Evolutionary conservation across 2,113 vertebrate species (phyloP).

Genomic region (Phrynocephalus versicolor): DNA sequence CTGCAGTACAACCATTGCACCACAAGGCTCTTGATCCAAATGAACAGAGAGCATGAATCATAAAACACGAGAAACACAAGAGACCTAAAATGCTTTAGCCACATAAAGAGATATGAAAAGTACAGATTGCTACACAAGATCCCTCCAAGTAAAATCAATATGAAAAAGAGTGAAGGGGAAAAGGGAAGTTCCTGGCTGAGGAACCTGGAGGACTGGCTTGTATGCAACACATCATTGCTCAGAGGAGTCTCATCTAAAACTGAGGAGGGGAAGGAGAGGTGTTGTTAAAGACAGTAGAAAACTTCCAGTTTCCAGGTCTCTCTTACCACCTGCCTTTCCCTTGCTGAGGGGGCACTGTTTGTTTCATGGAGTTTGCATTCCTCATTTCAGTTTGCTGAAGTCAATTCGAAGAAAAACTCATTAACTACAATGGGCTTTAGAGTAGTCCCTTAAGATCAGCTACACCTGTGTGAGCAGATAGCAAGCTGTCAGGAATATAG

Average conservation of each 20-base stretch:
- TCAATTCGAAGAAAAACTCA: constrained; percentile 7
- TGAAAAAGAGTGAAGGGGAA: too few species aligned
- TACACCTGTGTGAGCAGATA: background rate
- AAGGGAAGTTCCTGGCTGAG: too few species aligned
- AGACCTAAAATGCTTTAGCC: too few species aligned
- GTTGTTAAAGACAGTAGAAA: background rate
- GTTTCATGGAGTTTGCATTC: background rate
- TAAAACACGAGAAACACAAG: too few species aligned
- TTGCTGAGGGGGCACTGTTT: background rate
- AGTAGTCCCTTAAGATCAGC: constrained; percentile 1
- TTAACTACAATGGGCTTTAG: background rate
- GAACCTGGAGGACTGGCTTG: background rate
- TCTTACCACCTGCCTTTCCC: background rate
- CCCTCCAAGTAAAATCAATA: too few species aligned
- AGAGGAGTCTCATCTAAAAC: background rate
- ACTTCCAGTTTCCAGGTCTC: background rate
- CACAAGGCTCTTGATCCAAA: too few species aligned
- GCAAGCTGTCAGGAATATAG: background rate
- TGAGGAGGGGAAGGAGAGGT: background rate
- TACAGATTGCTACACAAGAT: too few species aligned
- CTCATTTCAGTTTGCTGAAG: background rate
- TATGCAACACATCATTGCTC: background rate
- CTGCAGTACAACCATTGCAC: too few species aligned
- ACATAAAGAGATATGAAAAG: too few species aligned
- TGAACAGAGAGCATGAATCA: too few species aligned